phyloP scores from a whole-genome alignment of 2,888 invertebrate genomes.

The Acrobasis consociella region DNA sequence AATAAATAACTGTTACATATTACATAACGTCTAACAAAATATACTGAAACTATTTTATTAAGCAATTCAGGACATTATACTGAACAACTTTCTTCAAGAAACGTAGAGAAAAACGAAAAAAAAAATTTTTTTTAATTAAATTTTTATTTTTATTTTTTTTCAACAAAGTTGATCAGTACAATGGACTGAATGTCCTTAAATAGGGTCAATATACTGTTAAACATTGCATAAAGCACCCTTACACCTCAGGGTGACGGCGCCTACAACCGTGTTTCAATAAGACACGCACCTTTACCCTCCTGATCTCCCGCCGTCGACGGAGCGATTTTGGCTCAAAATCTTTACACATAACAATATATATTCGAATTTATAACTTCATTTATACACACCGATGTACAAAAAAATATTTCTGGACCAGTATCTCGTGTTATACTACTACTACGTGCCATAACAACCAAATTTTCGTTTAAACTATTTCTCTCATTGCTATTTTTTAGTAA shows the following conservation, averaged over 20 bases:
- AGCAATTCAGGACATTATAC: not conserved
- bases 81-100: not conserved
- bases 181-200: not conserved
- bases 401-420: not conserved
- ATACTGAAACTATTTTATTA: not conserved
- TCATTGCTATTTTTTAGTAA: constrained; percentile 23
- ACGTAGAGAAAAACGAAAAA: not conserved
- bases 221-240: constrained; percentile 12
- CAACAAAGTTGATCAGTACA: not conserved
- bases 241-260: constrained; percentile 34
- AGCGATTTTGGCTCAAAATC: constrained; percentile 32
- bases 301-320: constrained; percentile 21
- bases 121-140: no score
- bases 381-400: constrained; percentile 1
- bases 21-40: not conserved
- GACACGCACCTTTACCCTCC: constrained; percentile 47
- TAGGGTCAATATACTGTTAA: no score
- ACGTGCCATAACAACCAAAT: not conserved
- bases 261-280: constrained; percentile 38
- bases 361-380: constrained; percentile 1
- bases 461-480: not conserved
- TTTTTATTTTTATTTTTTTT: not conserved
- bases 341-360: not conserved
- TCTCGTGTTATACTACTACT: no score
- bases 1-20: constrained; percentile 14